Percentiles rank a stretch among this genome's conserved stretches.
phyloP scores from a whole-genome alignment of 2,888 invertebrate genomes.

The Latheticus oryzae region DNA sequence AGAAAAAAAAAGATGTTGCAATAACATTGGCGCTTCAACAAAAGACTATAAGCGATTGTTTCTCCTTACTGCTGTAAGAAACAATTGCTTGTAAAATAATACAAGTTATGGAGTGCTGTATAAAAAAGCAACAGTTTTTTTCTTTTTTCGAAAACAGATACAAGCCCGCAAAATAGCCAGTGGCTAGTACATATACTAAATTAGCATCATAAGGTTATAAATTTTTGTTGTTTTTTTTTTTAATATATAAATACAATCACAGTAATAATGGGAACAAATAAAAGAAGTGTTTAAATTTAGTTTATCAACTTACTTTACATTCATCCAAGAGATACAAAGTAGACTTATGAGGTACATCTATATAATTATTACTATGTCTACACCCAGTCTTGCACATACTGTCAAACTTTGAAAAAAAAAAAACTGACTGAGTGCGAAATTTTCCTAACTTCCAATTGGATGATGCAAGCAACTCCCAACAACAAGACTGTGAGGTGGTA shows the following conservation, averaged over 20 bases:
- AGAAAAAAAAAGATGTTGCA: conserved; percentile 34
- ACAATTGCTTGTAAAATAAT: conserved; percentile 25
- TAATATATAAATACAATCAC: conserved; percentile 65
- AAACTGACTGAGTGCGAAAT: conserved; percentile 41
- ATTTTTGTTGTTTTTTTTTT: too few species aligned
- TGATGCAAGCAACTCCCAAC: conserved; percentile 48
- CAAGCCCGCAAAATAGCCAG: conserved; percentile 48
- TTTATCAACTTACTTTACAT: conserved; percentile 49
- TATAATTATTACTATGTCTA: conserved; percentile 55
- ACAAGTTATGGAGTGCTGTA: conserved; percentile 48
- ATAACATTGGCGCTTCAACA: conserved; percentile 36
- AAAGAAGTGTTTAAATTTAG: conserved; percentile 48
- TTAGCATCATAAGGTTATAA: conserved; percentile 54
- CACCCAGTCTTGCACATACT: conserved; percentile 55
- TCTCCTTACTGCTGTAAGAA: conserved; percentile 23
- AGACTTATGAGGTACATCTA: conserved; percentile 53
- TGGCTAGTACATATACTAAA: conserved; percentile 47
- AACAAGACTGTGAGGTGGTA: conserved; percentile 42
- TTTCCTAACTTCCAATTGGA: conserved; percentile 44
- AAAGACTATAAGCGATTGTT: conserved; percentile 23
- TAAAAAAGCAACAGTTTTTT: conserved; percentile 53
- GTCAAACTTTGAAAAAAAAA: conserved; percentile 30
- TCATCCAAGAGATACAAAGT: conserved; percentile 52
- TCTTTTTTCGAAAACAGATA: too few species aligned
- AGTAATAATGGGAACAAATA: conserved; percentile 63